These are phyloP conservation scores for Fragum fragum DNA, from an alignment of 2,888 invertebrate genomes.

Conservation along the genomic window DNA sequence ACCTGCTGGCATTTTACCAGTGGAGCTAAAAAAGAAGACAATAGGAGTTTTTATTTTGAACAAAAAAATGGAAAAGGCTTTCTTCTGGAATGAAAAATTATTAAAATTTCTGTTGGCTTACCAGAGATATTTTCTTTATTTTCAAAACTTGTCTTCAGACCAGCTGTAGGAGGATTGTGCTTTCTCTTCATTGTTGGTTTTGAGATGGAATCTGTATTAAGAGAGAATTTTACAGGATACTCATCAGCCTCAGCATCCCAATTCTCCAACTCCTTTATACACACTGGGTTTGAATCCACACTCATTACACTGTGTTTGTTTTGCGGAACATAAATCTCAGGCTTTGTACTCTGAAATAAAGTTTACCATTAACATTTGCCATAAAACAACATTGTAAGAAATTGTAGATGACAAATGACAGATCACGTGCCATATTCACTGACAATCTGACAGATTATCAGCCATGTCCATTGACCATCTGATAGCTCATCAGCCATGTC, in stretches of 20 bases:
- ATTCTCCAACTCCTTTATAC: conserved; percentile 35
- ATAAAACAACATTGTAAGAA: too few species aligned
- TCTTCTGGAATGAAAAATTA: too few species aligned
- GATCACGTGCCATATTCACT: too few species aligned
- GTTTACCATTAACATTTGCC: too few species aligned
- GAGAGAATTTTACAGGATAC: conserved; percentile 44
- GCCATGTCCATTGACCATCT: too few species aligned
- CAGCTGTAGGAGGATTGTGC: background rate
- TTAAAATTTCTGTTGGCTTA: background rate
- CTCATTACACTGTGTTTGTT: background rate
- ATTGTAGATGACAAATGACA: too few species aligned
- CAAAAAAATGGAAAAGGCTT: too few species aligned
- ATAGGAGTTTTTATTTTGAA: too few species aligned
- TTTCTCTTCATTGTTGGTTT: conserved; percentile 6
- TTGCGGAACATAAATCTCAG: background rate
- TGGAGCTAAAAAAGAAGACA: too few species aligned
- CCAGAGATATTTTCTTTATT: background rate
- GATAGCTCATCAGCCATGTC: too few species aligned
- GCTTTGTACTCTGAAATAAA: background rate
- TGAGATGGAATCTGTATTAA: background rate
- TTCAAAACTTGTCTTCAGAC: background rate
- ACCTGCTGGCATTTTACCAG: too few species aligned
- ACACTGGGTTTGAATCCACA: background rate
- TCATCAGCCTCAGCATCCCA: conserved; percentile 68
- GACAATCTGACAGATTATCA: too few species aligned